These are phyloP conservation scores for Embidobia sp. DNA, from an alignment of 2,888 invertebrate species.

Conservation along the genomic window DNA sequence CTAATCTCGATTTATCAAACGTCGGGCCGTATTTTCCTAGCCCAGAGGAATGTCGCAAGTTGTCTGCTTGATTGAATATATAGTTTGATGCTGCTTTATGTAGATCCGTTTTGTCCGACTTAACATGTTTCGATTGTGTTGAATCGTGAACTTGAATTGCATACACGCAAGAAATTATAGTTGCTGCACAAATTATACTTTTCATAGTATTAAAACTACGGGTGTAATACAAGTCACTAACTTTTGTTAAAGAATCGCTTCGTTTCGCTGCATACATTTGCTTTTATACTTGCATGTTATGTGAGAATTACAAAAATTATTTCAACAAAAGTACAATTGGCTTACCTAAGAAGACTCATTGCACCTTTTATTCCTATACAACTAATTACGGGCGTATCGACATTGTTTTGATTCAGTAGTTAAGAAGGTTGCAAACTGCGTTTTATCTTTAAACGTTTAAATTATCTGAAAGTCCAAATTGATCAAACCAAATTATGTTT, in stretches of 20 bases:
- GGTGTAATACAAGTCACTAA: too few species aligned
- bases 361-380: constrained; percentile 47
- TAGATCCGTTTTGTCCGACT: constrained; percentile 44
- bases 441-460: constrained; percentile 1
- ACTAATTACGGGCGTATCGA: constrained; percentile 41
- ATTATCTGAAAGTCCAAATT: too few species aligned
- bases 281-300: constrained; percentile 52
- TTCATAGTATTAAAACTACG: constrained; percentile 20
- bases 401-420: constrained; percentile 60
- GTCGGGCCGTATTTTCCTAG: constrained; percentile 42
- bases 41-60: constrained; percentile 31
- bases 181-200: constrained; percentile 20
- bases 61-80: constrained; percentile 31
- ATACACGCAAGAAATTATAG: constrained; percentile 27
- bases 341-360: constrained; percentile 45
- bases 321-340: constrained; percentile 38
- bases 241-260: too few species aligned
- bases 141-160: constrained; percentile 48
- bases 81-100: constrained; percentile 51
- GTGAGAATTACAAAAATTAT: constrained; percentile 56
- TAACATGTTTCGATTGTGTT: constrained; percentile 30
- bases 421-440: constrained; percentile 46
- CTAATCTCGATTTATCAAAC: constrained; percentile 38
- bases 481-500: too few species aligned
- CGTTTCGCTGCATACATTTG: not conserved